Evolutionary conservation across 2,797 vertebrate genomes (phyloP).

Genomic region (Prionace glauca): DNA sequence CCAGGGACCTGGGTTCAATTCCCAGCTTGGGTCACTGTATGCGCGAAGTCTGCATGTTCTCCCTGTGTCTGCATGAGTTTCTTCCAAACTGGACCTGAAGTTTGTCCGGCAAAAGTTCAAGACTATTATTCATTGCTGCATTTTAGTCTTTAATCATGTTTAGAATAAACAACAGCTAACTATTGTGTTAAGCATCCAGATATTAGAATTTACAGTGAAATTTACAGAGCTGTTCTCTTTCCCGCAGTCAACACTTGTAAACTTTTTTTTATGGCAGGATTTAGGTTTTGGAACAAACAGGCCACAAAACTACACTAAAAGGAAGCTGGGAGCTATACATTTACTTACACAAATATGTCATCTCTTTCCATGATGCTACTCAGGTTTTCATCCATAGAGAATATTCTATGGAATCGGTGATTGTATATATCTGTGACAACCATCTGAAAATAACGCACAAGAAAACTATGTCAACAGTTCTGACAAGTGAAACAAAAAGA

Average conservation of each 20-base stretch:
- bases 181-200: neutral
- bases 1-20: no score
- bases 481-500: neutral
- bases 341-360: conserved; percentile 95
- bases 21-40: no score
- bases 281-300: neutral
- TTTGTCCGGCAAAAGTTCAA: neutral
- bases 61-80: no score
- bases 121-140: neutral
- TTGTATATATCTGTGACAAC: conserved; percentile 98
- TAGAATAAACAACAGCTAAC: neutral
- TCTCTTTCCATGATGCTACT: conserved; percentile 98
- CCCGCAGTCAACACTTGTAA: neutral
- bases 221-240: neutral
- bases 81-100: neutral
- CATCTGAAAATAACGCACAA: conserved; percentile 60
- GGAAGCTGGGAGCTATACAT: conserved; percentile 39
- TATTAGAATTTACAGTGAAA: neutral
- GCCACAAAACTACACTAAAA: conserved; percentile 37
- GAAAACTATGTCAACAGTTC: conserved; percentile 42
- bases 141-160: neutral
- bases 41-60: no score
- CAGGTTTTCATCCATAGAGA: conserved; percentile 90
- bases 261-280: neutral
- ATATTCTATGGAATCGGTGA: conserved; percentile 96